Evolutionary conservation across 2,888 invertebrate genomes (phyloP).

Genomic region (Cabera pusaria): DNA sequence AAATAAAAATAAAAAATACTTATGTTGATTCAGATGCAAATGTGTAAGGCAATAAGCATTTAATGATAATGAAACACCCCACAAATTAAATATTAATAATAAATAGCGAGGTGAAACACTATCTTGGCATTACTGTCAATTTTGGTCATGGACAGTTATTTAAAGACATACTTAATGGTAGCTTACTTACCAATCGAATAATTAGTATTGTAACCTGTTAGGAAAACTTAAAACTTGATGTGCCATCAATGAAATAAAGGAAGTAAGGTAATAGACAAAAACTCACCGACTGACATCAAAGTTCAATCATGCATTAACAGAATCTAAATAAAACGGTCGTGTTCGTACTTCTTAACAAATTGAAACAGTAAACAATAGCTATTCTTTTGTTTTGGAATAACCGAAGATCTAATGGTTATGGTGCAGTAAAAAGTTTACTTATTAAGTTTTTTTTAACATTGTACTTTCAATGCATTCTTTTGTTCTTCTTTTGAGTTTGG

Average conservation of each 20-base stretch:
- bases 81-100: too few species aligned
- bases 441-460: slow-evolving; percentile 3
- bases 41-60: too few species aligned
- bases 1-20: too few species aligned
- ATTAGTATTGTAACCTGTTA: too few species aligned
- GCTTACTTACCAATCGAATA: too few species aligned
- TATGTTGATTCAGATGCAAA: too few species aligned
- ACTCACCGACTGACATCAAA: slow-evolving; percentile 20
- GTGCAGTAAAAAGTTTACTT: slow-evolving; percentile 17
- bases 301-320: slow-evolving; percentile 37
- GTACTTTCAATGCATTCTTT: slow-evolving; percentile 6
- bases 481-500: slow-evolving; percentile 10
- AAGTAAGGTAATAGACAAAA: slow-evolving; percentile 17
- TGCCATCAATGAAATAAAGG: slow-evolving; percentile 8
- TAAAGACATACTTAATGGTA: too few species aligned
- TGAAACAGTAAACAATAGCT: slow-evolving; percentile 29
- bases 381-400: slow-evolving; percentile 22
- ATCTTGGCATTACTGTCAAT: too few species aligned
- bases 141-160: too few species aligned
- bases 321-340: slow-evolving; percentile 30
- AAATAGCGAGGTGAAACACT: too few species aligned
- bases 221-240: too few species aligned
- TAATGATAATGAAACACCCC: too few species aligned
- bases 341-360: slow-evolving; percentile 36
- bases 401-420: slow-evolving; percentile 16